These are phyloP conservation scores for Neoascia interrupta DNA, from an alignment of 2,888 invertebrate species.

Conservation along the genomic window DNA sequence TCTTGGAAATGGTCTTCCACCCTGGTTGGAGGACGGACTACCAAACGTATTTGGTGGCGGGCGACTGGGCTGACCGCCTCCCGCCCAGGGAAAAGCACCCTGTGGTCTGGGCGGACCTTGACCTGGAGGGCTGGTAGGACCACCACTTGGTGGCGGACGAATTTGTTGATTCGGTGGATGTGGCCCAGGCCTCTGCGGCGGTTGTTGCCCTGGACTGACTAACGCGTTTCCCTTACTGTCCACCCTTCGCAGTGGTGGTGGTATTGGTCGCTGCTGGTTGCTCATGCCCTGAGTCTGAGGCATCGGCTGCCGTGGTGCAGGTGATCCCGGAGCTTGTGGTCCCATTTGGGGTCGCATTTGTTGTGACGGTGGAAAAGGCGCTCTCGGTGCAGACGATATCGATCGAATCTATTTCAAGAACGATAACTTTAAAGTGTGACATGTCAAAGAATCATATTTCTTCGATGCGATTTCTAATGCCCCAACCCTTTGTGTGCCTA, in stretches of 20 bases:
- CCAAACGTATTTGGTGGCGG: slow-evolving; percentile 73
- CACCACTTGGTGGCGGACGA: slow-evolving; percentile 72
- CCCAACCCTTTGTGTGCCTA: slow-evolving; percentile 7
- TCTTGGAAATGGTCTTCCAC: slow-evolving; percentile 71
- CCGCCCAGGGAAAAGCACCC: slow-evolving; percentile 74
- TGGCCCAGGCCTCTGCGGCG: slow-evolving; percentile 73
- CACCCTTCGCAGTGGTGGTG: slow-evolving; percentile 78
- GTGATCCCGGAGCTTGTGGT: slow-evolving; percentile 73
- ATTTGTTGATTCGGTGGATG: slow-evolving; percentile 74
- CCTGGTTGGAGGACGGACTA: slow-evolving; percentile 67
- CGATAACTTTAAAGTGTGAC: not conserved
- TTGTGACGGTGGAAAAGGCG: slow-evolving; percentile 57
- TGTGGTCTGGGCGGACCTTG: slow-evolving; percentile 76
- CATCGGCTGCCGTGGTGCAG: slow-evolving; percentile 75
- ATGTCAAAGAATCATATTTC: slow-evolving; percentile 12
- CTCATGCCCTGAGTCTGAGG: slow-evolving; percentile 70
- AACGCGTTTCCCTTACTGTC: slow-evolving; percentile 80
- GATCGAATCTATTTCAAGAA: slow-evolving; percentile 75
- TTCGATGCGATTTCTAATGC: slow-evolving; percentile 12
- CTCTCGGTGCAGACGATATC: slow-evolving; percentile 76
- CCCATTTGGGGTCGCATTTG: slow-evolving; percentile 75
- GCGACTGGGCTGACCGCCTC: slow-evolving; percentile 71
- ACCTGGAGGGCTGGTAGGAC: slow-evolving; percentile 75
- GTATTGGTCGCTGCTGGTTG: slow-evolving; percentile 73
- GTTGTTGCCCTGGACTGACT: slow-evolving; percentile 71